Conservation (phyloP, 2,888 invertebrate species). For the Nephrotoma flavescens region DNA sequence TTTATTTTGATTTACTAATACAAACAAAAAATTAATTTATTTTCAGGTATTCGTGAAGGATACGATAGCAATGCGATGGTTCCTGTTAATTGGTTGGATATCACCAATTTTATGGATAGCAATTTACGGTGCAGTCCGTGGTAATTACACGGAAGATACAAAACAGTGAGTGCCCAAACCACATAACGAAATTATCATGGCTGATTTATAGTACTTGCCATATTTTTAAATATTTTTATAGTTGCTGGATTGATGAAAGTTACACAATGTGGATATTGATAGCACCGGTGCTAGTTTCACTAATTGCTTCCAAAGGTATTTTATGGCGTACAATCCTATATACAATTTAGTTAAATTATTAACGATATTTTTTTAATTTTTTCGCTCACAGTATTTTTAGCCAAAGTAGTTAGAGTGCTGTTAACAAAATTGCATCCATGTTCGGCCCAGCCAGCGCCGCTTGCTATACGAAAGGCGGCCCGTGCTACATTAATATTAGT, state of each 20-base stretch:
- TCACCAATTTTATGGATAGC: constrained; percentile 32
- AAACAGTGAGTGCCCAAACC: constrained; percentile 30
- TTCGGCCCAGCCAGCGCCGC: constrained; percentile 42
- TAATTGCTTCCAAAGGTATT: constrained; percentile 33
- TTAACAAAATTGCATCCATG: constrained; percentile 47
- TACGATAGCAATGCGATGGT: constrained; percentile 52
- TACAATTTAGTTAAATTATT: not conserved
- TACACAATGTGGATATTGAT: constrained; percentile 47
- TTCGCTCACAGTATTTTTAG: constrained; percentile 28
- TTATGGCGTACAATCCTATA: not conserved
- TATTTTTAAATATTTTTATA: constrained; percentile 21
- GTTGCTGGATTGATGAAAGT: constrained; percentile 54
- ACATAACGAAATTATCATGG: not conserved
- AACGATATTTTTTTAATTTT: not conserved
- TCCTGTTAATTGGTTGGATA: constrained; percentile 53
- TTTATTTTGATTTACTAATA: no score
- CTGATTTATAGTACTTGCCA: not conserved
- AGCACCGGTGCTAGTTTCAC: constrained; percentile 43
- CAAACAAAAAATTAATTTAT: not conserved
- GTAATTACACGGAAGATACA: constrained; percentile 35
- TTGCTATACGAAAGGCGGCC: constrained; percentile 47
- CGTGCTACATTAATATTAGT: constrained; percentile 56
- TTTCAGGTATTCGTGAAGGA: constrained; percentile 53
- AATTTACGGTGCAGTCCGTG: constrained; percentile 21
- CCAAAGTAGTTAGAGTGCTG: constrained; percentile 49